Evolutionary conservation across 2,797 vertebrate species (phyloP).

Genomic region (Gymnoscopelus braueri): DNA sequence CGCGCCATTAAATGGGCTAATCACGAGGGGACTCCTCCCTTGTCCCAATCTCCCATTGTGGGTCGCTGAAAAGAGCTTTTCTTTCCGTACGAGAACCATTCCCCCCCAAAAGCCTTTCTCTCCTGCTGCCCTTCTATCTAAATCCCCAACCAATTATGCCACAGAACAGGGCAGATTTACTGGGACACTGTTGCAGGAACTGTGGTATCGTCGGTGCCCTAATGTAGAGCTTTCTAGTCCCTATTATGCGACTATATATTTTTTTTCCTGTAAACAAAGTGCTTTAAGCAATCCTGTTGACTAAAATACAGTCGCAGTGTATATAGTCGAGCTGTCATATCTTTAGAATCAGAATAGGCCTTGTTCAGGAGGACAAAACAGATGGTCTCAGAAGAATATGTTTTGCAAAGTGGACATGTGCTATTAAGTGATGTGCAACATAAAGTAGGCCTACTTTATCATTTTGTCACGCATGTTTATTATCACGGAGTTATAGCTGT

Average conservation of each 20-base stretch:
- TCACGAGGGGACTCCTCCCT: conserved; percentile 88
- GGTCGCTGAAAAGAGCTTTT: conserved; percentile 84
- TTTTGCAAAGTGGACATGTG: no score
- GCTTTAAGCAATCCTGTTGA: conserved; percentile 9
- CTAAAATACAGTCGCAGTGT: background rate
- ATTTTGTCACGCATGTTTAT: no score
- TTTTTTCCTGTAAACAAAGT: conserved; percentile 31
- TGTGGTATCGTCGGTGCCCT: conserved; percentile 45
- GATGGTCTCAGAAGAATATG: no score
- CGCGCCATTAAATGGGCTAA: conserved; percentile 88
- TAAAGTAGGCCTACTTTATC: no score
- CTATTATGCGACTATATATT: conserved; percentile 29
- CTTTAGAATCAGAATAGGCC: conserved; percentile 49
- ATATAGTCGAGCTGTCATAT: conserved; percentile 27
- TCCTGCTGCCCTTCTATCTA: conserved; percentile 74
- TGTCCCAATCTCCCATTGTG: conserved; percentile 86
- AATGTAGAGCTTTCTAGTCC: conserved; percentile 44
- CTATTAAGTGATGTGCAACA: no score
- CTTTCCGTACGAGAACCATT: conserved; percentile 80
- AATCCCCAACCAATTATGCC: conserved; percentile 76
- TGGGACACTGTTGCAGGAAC: conserved; percentile 70
- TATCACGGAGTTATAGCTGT: no score
- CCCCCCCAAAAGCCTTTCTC: conserved; percentile 75
- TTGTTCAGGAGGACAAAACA: no score
- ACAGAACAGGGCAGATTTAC: conserved; percentile 56